Base-by-base conservation (phyloP, 2,113 vertebrate genomes). In the Ornithorhynchus anatinus region DNA sequence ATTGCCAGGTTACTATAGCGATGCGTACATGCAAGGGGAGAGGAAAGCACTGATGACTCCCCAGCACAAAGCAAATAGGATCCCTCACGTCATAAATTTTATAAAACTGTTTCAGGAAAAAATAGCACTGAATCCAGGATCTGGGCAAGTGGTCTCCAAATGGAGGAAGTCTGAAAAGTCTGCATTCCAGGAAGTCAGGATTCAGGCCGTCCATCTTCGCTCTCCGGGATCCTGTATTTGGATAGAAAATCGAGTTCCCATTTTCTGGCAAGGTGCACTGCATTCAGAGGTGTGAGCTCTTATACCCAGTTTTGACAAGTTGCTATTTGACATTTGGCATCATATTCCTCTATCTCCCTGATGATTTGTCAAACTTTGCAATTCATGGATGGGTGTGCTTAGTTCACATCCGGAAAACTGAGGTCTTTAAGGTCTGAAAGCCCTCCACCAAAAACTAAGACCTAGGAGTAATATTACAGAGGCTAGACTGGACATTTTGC, bases 81-180 rank as follows among this genome's bases (percentile, higher is more conserved):
- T 50, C 31, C n/a, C 32, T 84, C 32, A 39, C 53, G 20, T 76
- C 74, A 74, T 83, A 85, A 79, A 87, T 83, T 68, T 85, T 57
- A 63, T 16, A 56, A 50, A 85, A 42, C 62, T 52, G 25, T 37
- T 68, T 79, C 59, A 68, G 74, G 50, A 83, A 81, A 50, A 85
- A 83, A 81, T 77, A 87, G 66, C 59, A 64, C 39, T 14, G 7
- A 42, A 54, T 68, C 58, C 61, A 82, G 69, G 31, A 68, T 63
- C 10, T 27, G 23, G 6, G 13, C 31, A 47, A 80, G 74, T 76
- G 79, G 54, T 76, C 72, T 79, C 79, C 68, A 36, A 68, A 69
- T 62, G 76, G 53, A 42, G 51, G 53, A 65, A 59, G 43, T 43
- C 61, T 61, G 69, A 59, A 53, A 59, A 59, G 64, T 62, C 53